A percentile compares a stretch with the other conserved stretches of the same genome.
These are phyloP conservation scores for Hedya salicella DNA, from an alignment of 2,888 invertebrate genomes.

Conservation along the genomic window DNA sequence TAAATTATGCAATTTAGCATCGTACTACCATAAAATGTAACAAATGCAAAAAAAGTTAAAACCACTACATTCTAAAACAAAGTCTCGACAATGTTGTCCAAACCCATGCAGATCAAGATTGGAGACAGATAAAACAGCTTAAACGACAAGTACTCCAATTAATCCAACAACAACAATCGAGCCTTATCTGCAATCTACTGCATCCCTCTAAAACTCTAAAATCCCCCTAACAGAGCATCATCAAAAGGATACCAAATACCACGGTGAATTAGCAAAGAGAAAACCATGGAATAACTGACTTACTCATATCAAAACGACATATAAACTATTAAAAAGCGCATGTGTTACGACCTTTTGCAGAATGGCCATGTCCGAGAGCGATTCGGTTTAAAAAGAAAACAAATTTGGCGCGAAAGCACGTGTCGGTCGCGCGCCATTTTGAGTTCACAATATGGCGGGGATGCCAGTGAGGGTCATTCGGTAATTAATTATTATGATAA, in stretches of 20 bases:
- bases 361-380: slow-evolving; percentile 32
- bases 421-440: slow-evolving; percentile 54
- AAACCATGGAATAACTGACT: slow-evolving; percentile 41
- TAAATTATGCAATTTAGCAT: too few species aligned
- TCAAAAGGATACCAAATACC: slow-evolving; percentile 46
- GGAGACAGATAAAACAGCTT: slow-evolving; percentile 8
- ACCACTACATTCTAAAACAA: neutral
- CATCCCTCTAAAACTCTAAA: slow-evolving; percentile 29
- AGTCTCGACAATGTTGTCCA: neutral
- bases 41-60: neutral
- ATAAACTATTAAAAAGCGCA: neutral
- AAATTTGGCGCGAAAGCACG: slow-evolving; percentile 54
- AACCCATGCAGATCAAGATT: neutral
- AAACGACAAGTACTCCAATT: slow-evolving; percentile 25
- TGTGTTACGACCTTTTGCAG: slow-evolving; percentile 21
- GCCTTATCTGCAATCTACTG: slow-evolving; percentile 36
- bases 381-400: slow-evolving; percentile 46
- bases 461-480: slow-evolving; percentile 25
- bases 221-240: slow-evolving; percentile 26
- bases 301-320: slow-evolving; percentile 9
- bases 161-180: slow-evolving; percentile 40
- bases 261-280: slow-evolving; percentile 60
- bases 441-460: slow-evolving; percentile 46
- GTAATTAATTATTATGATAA: slow-evolving; percentile 40
- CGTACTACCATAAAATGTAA: too few species aligned